Conservation (phyloP, 2,888 invertebrate genomes). For the Tipula helvola region DNA sequence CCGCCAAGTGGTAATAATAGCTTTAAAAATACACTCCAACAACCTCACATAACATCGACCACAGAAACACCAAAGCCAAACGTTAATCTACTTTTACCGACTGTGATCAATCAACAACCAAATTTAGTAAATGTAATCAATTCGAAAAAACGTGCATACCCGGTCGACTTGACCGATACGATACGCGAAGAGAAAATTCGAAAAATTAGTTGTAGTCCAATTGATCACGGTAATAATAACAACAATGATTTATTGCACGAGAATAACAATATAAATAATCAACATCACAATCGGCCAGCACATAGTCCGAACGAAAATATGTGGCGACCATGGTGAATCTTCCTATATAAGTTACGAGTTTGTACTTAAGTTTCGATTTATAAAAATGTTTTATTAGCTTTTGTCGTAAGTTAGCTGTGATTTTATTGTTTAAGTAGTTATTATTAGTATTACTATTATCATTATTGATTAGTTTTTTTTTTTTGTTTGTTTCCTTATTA, state of each 20-base stretch:
- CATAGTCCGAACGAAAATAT: slow-evolving; percentile 35
- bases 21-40: slow-evolving; percentile 25
- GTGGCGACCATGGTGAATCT: slow-evolving; percentile 43
- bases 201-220: slow-evolving; percentile 21
- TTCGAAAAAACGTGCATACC: slow-evolving; percentile 19
- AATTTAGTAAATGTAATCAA: slow-evolving; percentile 11
- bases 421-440: neutral
- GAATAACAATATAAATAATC: slow-evolving; percentile 6
- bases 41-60: slow-evolving; percentile 41
- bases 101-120: slow-evolving; percentile 13
- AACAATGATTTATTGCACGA: neutral
- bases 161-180: slow-evolving; percentile 20
- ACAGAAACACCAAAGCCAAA: slow-evolving; percentile 34
- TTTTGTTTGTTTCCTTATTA: neutral
- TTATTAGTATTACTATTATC: neutral
- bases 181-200: slow-evolving; percentile 14
- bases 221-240: slow-evolving; percentile 13
- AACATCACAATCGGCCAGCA: slow-evolving; percentile 19
- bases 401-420: slow-evolving; percentile 8
- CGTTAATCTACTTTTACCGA: slow-evolving; percentile 12
- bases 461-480: neutral
- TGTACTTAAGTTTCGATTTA: neutral
- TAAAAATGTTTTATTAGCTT: neutral
- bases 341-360: neutral
- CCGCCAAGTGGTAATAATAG: slow-evolving; percentile 44